Base-by-base conservation (phyloP, 1,140 invertebrate genomes). In the Chelonus insularis region DNA sequence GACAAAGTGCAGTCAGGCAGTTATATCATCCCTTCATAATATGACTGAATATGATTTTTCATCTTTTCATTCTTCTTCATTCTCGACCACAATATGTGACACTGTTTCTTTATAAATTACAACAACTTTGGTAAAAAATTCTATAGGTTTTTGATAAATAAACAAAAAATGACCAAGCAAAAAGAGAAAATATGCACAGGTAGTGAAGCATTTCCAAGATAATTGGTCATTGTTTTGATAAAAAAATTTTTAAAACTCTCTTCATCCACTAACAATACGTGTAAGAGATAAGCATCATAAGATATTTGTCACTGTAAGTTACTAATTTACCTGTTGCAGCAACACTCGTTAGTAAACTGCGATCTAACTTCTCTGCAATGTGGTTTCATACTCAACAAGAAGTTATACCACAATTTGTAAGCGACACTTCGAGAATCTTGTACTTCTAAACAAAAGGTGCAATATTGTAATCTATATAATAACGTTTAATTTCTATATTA, bases 351-450 rank as follows among this genome's bases (percentile, higher is more conserved):
- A 36, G 32, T 21, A 48, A 48, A 48, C 25, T 57, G 18, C 34
- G 21, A 29, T 18, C 20, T 23, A 37, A 58, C 43, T 52, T 52
- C 16, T 20, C 12, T 18, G 23, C 12, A 32, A 12, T 36, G 16
- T 32, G 16, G 16, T 16, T 43, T 16, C 41, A 43, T 43, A 14
- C 41, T 16, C 41, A 16, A 43, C 41, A 43, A 43, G 32, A 52
- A 52, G 50, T 52, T 52, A 11, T 32, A 32, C 50, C 32, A 62
- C 54, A 57, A 56, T 57, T 62, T 62, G 60, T 62, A 62, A 62
- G 32, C 45, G 60, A 62, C 52, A 62, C 60, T 62, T 57, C 50
- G 45, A 50, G 50, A 34, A 51, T 36, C 25, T 58, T 20, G 43
- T 37, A n/a, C 7, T 21, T 43, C 8, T 55, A 50, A 11, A 50